Conservation (phyloP, 1,140 invertebrate species). For the Thaumatotibia leucotreta region DNA sequence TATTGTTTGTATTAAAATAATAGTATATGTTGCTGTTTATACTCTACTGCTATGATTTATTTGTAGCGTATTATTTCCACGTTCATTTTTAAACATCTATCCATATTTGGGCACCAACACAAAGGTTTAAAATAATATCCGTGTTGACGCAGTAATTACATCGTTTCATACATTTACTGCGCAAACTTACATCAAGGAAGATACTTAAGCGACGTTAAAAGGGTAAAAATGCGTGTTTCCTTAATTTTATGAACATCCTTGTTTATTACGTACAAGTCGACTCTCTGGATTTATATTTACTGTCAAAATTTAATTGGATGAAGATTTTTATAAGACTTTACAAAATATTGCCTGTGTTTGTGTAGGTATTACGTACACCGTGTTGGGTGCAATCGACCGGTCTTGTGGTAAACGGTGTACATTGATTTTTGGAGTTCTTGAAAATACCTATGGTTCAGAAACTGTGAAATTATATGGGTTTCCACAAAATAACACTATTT, state of each 20-base stretch:
- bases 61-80: neutral
- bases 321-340: neutral
- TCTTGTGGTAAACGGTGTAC: too few relatives aligned
- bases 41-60: neutral
- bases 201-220: neutral
- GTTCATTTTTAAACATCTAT: neutral
- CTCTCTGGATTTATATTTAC: neutral
- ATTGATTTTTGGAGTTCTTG: too few relatives aligned
- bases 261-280: neutral
- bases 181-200: neutral
- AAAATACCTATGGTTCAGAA: too few relatives aligned
- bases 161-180: neutral
- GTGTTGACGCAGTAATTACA: neutral
- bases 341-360: neutral
- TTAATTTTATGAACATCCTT: conserved; percentile 7
- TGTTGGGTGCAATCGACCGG: too few relatives aligned
- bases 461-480: too few relatives aligned
- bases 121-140: neutral
- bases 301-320: conserved; percentile 4
- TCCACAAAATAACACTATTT: too few relatives aligned
- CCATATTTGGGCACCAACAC: neutral
- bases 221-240: neutral
- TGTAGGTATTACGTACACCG: too few relatives aligned
- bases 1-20: too few relatives aligned
- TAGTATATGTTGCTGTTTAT: too few relatives aligned